Evolutionary conservation across 92 coral and sea anemone genomes (phyloP).

Genomic region (Muricea muricata): DNA sequence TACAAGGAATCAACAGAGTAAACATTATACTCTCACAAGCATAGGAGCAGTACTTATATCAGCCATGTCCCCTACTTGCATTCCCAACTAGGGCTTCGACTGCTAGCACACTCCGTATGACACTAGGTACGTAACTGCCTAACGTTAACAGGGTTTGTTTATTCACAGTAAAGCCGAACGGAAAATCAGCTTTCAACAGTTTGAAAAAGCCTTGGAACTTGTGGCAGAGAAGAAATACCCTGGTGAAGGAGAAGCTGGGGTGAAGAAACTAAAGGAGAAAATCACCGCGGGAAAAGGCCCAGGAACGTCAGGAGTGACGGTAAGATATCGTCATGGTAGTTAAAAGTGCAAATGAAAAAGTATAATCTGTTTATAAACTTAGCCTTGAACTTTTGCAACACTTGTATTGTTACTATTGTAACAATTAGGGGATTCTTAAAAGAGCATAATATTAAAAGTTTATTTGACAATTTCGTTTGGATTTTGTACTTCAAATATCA

Average conservation of each 20-base stretch:
- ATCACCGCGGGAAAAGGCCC: slow-evolving; percentile 90
- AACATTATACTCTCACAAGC: too few species aligned
- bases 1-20: too few species aligned
- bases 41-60: too few species aligned
- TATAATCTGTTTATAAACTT: neutral
- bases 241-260: slow-evolving; percentile 58
- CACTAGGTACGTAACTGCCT: neutral
- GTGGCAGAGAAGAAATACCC: slow-evolving; percentile 83
- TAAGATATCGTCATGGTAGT: slow-evolving; percentile 51
- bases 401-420: neutral
- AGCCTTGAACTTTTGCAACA: neutral
- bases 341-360: neutral
- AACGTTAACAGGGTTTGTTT: neutral
- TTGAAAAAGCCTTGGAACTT: slow-evolving; percentile 73
- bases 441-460: neutral
- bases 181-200: slow-evolving; percentile 74
- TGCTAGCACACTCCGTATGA: neutral
- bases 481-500: neutral
- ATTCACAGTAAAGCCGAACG: slow-evolving; percentile 83
- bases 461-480: neutral
- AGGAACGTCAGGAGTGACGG: slow-evolving; percentile 77
- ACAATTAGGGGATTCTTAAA: neutral
- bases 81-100: too few species aligned
- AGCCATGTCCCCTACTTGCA: too few species aligned
- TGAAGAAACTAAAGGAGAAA: slow-evolving; percentile 42